Evolutionary conservation across 1,140 invertebrate species (phyloP).

Genomic region (Metaphire vulgaris): DNA sequence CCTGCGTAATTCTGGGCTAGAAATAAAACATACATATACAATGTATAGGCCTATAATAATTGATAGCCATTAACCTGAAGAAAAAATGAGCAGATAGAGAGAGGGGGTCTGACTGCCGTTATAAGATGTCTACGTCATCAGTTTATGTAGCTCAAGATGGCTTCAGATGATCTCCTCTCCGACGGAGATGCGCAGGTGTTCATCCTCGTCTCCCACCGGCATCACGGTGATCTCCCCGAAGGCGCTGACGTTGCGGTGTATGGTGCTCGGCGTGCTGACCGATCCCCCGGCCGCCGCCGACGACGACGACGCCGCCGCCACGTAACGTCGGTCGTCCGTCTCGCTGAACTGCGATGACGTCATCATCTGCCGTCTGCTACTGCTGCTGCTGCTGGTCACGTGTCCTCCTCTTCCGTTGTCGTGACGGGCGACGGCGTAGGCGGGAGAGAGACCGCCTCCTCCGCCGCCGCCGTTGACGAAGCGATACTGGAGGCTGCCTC

Average conservation of each 20-base stretch:
- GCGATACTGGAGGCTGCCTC: neutral
- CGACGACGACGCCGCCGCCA: neutral
- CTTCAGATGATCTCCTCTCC: slow-evolving; percentile 11
- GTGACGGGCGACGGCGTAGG: neutral
- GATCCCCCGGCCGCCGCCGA: neutral
- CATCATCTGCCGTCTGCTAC: neutral
- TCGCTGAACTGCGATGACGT: neutral
- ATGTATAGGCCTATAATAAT: too few species aligned
- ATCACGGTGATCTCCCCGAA: slow-evolving; percentile 28
- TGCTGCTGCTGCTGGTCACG: neutral
- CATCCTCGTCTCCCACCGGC: slow-evolving; percentile 25
- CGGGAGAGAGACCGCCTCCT: too few species aligned
- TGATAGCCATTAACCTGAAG: too few species aligned
- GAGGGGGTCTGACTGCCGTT: too few species aligned
- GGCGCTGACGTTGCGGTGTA: slow-evolving; percentile 23
- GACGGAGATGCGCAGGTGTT: slow-evolving; percentile 20
- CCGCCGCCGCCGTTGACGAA: neutral
- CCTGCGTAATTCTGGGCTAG: too few species aligned
- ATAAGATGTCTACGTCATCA: too few species aligned
- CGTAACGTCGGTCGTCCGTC: neutral
- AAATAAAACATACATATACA: too few species aligned
- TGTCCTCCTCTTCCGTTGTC: neutral
- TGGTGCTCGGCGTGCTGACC: slow-evolving; percentile 13
- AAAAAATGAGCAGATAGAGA: too few species aligned
- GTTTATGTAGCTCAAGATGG: too few species aligned